Percentiles rank a stretch among this genome's conserved stretches.
These are phyloP conservation scores for Chrysolina haemoptera DNA, from an alignment of 2,888 invertebrate species.

Conservation along the genomic window DNA sequence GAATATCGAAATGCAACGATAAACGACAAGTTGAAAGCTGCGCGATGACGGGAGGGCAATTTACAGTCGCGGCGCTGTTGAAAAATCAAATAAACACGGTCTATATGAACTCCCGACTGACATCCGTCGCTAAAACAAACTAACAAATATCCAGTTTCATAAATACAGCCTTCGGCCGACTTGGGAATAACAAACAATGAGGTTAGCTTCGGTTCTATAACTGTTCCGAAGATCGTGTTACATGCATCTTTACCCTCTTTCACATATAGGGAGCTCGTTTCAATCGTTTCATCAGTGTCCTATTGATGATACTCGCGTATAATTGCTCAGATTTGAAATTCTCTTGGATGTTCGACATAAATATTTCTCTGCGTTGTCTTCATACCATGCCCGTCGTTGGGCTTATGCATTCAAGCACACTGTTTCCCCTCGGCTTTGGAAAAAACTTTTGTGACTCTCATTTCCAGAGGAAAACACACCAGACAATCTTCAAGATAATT, in stretches of 20 bases:
- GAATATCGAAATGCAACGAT: constrained; percentile 42
- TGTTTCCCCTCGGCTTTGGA: too few relatives aligned
- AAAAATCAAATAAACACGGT: constrained; percentile 42
- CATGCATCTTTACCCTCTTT: constrained; percentile 14
- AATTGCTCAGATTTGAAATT: too few relatives aligned
- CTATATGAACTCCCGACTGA: constrained; percentile 57
- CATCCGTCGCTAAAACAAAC: constrained; percentile 63
- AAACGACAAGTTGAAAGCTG: constrained; percentile 45
- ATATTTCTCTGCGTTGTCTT: too few relatives aligned
- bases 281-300: background rate
- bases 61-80: constrained; percentile 31
- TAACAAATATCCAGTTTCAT: constrained; percentile 63
- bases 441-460: too few relatives aligned
- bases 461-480: too few relatives aligned
- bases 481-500: too few relatives aligned
- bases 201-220: constrained; percentile 47
- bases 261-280: background rate
- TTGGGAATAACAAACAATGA: constrained; percentile 61
- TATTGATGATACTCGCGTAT: too few relatives aligned
- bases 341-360: too few relatives aligned
- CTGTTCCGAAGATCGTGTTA: constrained; percentile 31
- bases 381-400: too few relatives aligned
- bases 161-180: constrained; percentile 52
- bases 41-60: constrained; percentile 36
- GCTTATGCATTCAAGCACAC: too few relatives aligned